Evolutionary conservation across 2,797 vertebrate genomes (phyloP).

Genomic region (Limnodromus scolopaceus): DNA sequence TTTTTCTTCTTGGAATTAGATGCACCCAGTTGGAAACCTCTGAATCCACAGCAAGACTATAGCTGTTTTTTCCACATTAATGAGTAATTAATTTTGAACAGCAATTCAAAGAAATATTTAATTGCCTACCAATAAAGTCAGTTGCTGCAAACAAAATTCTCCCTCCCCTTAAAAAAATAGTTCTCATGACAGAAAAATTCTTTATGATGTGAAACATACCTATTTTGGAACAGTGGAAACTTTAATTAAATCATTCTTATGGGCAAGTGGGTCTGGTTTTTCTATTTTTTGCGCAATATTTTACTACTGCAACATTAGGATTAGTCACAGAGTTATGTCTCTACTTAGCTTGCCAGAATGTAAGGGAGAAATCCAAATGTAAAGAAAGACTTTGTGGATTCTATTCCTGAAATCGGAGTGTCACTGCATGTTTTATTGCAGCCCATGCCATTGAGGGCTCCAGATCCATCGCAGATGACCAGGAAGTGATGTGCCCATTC

Average conservation of each 20-base stretch:
- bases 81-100: slow-evolving; percentile 63
- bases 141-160: slow-evolving; percentile 1
- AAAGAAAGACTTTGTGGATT: neutral
- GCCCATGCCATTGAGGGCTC: neutral
- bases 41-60: neutral
- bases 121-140: slow-evolving; percentile 31
- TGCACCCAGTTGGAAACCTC: slow-evolving; percentile 5
- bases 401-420: neutral
- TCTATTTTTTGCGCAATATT: slow-evolving; percentile 37
- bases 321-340: slow-evolving; percentile 42
- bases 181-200: slow-evolving; percentile 17
- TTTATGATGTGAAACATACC: slow-evolving; percentile 55
- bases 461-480: neutral
- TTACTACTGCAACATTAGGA: slow-evolving; percentile 38
- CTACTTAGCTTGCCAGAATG: neutral
- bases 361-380: neutral
- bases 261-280: slow-evolving; percentile 39
- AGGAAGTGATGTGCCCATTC: neutral
- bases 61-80: slow-evolving; percentile 62
- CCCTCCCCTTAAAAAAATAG: slow-evolving; percentile 11
- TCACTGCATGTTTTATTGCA: neutral
- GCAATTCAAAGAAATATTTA: slow-evolving; percentile 41
- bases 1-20: slow-evolving; percentile 47
- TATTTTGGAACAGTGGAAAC: slow-evolving; percentile 51
- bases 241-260: slow-evolving; percentile 60